phyloP scores from a whole-genome alignment of 1,140 invertebrate genomes.

The Matsumurasca onukii region DNA sequence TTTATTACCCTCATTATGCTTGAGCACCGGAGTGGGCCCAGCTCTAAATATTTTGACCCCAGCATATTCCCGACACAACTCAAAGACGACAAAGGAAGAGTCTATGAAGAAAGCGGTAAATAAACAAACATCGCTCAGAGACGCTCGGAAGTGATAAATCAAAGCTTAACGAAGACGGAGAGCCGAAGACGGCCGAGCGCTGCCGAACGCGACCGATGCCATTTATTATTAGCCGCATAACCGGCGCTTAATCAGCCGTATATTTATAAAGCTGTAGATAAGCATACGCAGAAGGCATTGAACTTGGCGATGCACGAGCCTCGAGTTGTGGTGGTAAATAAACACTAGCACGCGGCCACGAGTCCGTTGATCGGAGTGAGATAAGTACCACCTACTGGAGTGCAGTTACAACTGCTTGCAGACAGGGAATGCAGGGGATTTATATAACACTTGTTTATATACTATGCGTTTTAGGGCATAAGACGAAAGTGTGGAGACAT shows the following conservation, averaged over 20 bases:
- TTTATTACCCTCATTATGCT: no score
- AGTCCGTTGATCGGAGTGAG: no score
- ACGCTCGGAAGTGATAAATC: conserved; percentile 22
- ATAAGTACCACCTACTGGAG: no score
- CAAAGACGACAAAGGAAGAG: no score
- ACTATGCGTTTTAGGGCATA: no score
- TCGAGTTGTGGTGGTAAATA: not conserved
- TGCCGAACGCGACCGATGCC: conserved; percentile 20
- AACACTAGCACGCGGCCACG: not conserved
- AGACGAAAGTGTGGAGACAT: no score
- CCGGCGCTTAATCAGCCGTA: conserved; percentile 16
- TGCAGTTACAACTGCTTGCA: no score
- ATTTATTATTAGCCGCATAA: conserved; percentile 24
- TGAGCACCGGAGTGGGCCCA: no score
- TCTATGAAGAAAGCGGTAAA: conserved; percentile 11
- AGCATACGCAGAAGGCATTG: conserved; percentile 17
- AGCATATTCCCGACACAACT: no score
- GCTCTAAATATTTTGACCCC: no score
- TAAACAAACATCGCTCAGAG: conserved; percentile 12
- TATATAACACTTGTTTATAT: no score
- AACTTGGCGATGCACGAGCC: conserved; percentile 10
- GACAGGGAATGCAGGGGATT: no score
- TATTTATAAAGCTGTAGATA: conserved; percentile 17
- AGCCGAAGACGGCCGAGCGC: conserved; percentile 5
- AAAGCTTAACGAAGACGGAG: conserved; percentile 21